Conservation (phyloP, 2,113 vertebrate genomes). For the Rhinichthys klamathensis region DNA sequence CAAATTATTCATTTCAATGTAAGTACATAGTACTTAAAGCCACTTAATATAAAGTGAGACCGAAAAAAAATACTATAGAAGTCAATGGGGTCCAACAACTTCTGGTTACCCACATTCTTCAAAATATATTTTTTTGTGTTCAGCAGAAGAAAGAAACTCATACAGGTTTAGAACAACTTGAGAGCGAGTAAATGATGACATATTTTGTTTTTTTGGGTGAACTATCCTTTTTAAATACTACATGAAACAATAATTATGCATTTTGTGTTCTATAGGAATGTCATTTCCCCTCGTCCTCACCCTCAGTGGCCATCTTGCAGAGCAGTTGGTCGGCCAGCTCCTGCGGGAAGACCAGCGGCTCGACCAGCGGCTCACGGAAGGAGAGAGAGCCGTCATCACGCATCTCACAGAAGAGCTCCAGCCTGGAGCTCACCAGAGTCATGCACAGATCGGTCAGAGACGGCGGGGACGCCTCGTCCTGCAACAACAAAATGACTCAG, state of each 20-base stretch:
- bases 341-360: conserved; percentile 94
- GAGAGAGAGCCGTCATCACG: conserved; percentile 90
- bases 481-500: neutral
- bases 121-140: neutral
- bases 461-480: conserved; percentile 93
- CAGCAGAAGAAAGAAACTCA: neutral
- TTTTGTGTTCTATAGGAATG: neutral
- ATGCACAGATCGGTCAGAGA: conserved; percentile 93
- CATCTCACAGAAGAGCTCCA: conserved; percentile 91
- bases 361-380: conserved; percentile 91
- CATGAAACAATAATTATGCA: neutral
- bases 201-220: too few relatives aligned
- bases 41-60: too few relatives aligned
- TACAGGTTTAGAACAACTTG: neutral
- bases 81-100: too few relatives aligned
- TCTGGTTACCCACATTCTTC: neutral
- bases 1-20: too few relatives aligned
- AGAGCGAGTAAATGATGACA: neutral
- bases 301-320: conserved; percentile 93
- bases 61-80: too few relatives aligned
- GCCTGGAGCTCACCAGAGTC: conserved; percentile 88
- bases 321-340: conserved; percentile 95
- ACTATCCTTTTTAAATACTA: neutral
- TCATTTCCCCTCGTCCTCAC: conserved; percentile 71
- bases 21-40: too few relatives aligned